A percentile compares a stretch with the other conserved stretches of the same genome.
phyloP scores from a whole-genome alignment of 2,888 invertebrate species.

The Epirrhoe alternata region DNA sequence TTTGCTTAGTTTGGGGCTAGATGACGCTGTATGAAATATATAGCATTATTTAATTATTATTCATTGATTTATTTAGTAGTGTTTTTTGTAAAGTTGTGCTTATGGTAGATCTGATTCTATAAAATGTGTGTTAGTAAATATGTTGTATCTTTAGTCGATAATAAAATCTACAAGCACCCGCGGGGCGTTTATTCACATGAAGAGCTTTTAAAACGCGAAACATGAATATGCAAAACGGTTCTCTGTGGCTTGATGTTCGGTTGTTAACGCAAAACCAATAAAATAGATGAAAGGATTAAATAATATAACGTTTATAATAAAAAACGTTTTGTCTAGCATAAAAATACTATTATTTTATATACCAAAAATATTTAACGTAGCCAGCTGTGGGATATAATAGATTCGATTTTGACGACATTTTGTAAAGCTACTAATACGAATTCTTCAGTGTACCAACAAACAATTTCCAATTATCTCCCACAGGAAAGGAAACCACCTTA shows the following conservation, averaged over 20 bases:
- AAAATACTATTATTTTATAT: too few species aligned
- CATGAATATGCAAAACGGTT: conserved; percentile 58
- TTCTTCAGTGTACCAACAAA: neutral
- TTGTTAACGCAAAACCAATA: conserved; percentile 49
- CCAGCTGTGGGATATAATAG: neutral
- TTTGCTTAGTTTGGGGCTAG: too few species aligned
- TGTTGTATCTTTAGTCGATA: neutral
- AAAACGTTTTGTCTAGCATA: neutral
- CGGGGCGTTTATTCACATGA: conserved; percentile 49
- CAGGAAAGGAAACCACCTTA: neutral
- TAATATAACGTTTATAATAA: neutral
- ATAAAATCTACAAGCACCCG: conserved; percentile 3
- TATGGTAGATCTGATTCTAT: too few species aligned
- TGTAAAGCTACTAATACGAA: neutral
- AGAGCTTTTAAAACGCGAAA: conserved; percentile 49
- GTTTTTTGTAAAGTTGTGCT: too few species aligned
- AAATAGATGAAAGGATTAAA: conserved; percentile 46
- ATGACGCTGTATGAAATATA: too few species aligned
- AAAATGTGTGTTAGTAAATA: neutral
- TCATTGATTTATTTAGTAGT: too few species aligned
- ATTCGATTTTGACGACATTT: too few species aligned
- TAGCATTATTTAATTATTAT: too few species aligned
- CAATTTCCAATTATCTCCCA: neutral
- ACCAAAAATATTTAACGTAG: neutral
- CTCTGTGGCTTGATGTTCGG: conserved; percentile 50